These are phyloP conservation scores for Galeruca laticollis DNA, from an alignment of 2,888 invertebrate species.

Conservation along the genomic window DNA sequence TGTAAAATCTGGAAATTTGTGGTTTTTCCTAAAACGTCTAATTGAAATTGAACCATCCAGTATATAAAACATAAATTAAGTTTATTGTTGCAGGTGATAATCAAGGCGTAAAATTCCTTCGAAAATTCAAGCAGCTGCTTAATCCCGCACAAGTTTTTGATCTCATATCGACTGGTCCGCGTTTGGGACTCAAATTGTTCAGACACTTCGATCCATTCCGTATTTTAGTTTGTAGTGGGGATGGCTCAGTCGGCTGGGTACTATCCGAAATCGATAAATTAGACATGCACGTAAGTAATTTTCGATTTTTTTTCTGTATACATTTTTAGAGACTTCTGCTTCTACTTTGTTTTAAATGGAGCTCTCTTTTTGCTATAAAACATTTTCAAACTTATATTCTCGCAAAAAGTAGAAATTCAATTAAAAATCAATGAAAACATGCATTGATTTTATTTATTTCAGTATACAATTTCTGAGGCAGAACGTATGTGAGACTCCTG, in stretches of 20 bases:
- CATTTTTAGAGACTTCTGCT: neutral
- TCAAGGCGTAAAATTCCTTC: constrained; percentile 95
- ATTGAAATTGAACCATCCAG: too few relatives aligned
- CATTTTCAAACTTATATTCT: neutral
- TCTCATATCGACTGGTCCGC: constrained; percentile 89
- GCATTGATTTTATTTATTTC: too few relatives aligned
- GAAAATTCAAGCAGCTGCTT: constrained; percentile 93
- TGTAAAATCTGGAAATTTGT: too few relatives aligned
- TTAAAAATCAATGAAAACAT: too few relatives aligned
- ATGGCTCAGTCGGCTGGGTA: constrained; percentile 98
- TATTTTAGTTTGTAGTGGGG: constrained; percentile 96
- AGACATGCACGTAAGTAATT: constrained; percentile 88
- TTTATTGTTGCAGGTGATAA: constrained; percentile 82
- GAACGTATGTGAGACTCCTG: too few relatives aligned
- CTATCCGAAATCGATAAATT: constrained; percentile 95
- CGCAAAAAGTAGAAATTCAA: too few relatives aligned
- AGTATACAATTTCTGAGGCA: neutral
- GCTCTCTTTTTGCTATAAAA: too few relatives aligned
- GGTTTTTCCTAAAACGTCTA: too few relatives aligned
- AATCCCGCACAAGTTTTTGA: constrained; percentile 99
- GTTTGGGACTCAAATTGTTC: constrained; percentile 87
- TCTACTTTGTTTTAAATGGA: too few relatives aligned
- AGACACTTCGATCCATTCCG: constrained; percentile 96
- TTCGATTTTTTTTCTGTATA: neutral
- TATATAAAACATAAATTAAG: too few relatives aligned